Base-by-base conservation (phyloP, 1,140 invertebrate species). In the Leptinotarsa defecta region DNA sequence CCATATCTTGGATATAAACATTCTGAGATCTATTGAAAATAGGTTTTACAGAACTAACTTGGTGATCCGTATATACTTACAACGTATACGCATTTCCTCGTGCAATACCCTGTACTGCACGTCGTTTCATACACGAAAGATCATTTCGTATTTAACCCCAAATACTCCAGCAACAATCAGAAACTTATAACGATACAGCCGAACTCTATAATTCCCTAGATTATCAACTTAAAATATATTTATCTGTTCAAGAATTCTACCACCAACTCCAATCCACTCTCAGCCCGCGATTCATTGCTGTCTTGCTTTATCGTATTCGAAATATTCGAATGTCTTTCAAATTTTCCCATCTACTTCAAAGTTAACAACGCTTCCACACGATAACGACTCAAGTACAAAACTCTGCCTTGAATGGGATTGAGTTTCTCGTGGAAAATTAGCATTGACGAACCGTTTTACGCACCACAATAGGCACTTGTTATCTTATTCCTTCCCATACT, bases 381-480 rank as follows among this genome's bases (percentile, higher is more conserved):
- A 57, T 57, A 57, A 57, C 52, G 52, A 57, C 4, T 19, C 52
- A 8, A 57, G 52, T 57, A 57, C 52, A 57, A 19, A 57, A 57
- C 52, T 57, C 52, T 15, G n/a, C 52, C 1, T 57, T 57, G 15
- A 57, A 19, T 19, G n/a, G 52, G 34, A 43, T 57, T 57, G 52
- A 57, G 52, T 17, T 57, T 57, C n/a, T 19, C 15, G n/a, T 57
- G 52, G 64, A 67, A 67, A 24, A 67, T 67, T 34, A 67, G 15
- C 64, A 24, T 34, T 67, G 64, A 67, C 64, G 27, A 63, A 24
- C 20, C 64, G 27, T 67, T 22, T 34, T 34, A 67, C 64, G 64
- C 64, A 67, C 64, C 19, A 67, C 64, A 67, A 67, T 67, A 67
- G 64, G 19, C 27, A 22, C 64, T 67, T 67, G 22, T 67, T 67